Conservation (phyloP, 2,888 invertebrate species). For the Leptodirus hochenwartii region DNA sequence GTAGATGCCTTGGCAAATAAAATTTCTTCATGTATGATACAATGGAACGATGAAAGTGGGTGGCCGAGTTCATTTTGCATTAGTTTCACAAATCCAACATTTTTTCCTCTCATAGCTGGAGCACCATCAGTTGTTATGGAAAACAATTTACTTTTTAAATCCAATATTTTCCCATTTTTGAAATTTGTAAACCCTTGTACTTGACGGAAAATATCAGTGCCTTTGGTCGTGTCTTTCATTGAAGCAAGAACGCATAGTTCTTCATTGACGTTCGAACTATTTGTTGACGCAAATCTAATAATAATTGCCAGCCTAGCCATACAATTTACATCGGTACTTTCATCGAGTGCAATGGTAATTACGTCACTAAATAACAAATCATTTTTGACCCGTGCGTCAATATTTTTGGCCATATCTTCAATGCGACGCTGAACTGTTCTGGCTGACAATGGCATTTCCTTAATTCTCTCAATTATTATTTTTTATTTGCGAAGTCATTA, state of each 20-base stretch:
- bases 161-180: conserved; percentile 14
- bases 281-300: conserved; percentile 13
- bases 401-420: conserved; percentile 12
- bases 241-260: conserved; percentile 14
- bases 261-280: conserved; percentile 14
- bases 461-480: conserved; percentile 11
- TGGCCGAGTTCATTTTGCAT: conserved; percentile 14
- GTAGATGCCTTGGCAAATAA: conserved; percentile 11
- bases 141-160: conserved; percentile 15
- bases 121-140: conserved; percentile 15
- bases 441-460: conserved; percentile 13
- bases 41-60: conserved; percentile 15
- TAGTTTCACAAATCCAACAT: conserved; percentile 14
- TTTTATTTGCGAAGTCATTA: conserved; percentile 13
- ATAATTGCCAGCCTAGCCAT: conserved; percentile 13
- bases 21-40: conserved; percentile 15
- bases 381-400: conserved; percentile 10
- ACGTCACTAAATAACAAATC: conserved; percentile 11
- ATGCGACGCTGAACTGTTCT: conserved; percentile 12
- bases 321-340: conserved; percentile 13
- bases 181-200: conserved; percentile 15
- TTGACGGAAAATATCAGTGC: conserved; percentile 14
- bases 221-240: conserved; percentile 13
- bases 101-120: conserved; percentile 14
- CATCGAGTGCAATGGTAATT: conserved; percentile 12